A percentile compares a stretch with the other conserved stretches of the same genome.
Evolutionary conservation across 64 coral and sea anemone species (phyloP).

Genomic region (Acropora tenuis): DNA sequence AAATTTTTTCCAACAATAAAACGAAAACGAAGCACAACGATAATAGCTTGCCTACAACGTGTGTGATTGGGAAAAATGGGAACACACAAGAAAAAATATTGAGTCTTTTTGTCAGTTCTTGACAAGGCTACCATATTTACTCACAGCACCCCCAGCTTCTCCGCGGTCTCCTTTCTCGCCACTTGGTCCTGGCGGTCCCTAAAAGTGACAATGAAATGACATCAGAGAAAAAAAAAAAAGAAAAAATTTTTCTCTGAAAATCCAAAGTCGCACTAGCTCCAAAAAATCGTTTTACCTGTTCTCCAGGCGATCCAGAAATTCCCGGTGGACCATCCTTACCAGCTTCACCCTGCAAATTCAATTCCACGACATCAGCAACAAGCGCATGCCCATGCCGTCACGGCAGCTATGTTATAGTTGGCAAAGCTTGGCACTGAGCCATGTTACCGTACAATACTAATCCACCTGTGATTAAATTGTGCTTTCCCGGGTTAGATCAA

Average conservation of each 20-base stretch:
- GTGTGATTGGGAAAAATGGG: too few relatives aligned
- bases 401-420: too few relatives aligned
- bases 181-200: conserved; percentile 16
- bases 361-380: not conserved
- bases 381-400: too few relatives aligned
- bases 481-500: not conserved
- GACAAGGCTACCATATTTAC: not conserved
- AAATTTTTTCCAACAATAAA: not conserved
- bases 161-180: conserved; percentile 23
- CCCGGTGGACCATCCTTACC: conserved; percentile 20
- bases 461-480: too few relatives aligned
- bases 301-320: conserved; percentile 33
- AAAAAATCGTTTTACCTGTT: conserved; percentile 1
- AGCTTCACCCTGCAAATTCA: not conserved
- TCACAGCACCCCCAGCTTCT: conserved; percentile 13
- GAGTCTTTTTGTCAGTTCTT: not conserved
- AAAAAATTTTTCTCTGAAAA: not conserved
- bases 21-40: not conserved
- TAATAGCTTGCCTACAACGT: not conserved
- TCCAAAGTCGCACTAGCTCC: not conserved
- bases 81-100: too few relatives aligned
- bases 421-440: too few relatives aligned
- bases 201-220: not conserved
- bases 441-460: too few relatives aligned
- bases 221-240: not conserved